Percentiles rank a stretch among this genome's conserved stretches.
These are phyloP conservation scores for Notolabrus celidotus DNA, from an alignment of 2,797 vertebrate genomes.

Conservation along the genomic window DNA sequence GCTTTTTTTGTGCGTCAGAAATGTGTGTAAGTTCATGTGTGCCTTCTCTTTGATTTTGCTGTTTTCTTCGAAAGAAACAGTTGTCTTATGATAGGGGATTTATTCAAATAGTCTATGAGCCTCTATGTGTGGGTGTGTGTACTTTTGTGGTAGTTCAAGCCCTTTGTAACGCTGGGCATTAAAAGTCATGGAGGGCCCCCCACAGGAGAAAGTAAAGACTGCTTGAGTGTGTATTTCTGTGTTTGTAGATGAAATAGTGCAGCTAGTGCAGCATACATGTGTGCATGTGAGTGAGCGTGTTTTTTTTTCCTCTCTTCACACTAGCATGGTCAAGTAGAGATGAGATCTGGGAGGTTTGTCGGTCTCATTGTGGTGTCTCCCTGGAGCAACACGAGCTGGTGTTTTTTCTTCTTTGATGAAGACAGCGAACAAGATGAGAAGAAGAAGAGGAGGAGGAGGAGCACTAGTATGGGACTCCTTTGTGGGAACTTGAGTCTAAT, in stretches of 20 bases:
- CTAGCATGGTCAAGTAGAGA: slow-evolving; percentile 59
- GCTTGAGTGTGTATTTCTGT: slow-evolving; percentile 4
- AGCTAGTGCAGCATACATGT: slow-evolving; percentile 10
- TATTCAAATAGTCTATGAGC: slow-evolving; percentile 4
- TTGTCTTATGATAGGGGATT: neutral
- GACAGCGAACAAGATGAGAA: slow-evolving; percentile 48
- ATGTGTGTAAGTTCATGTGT: neutral
- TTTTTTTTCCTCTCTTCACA: slow-evolving; percentile 11
- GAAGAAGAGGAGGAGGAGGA: slow-evolving; percentile 52
- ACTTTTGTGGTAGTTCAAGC: slow-evolving; percentile 14
- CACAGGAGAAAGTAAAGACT: slow-evolving; percentile 27
- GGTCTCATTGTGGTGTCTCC: slow-evolving; percentile 43
- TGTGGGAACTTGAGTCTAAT: slow-evolving; percentile 67
- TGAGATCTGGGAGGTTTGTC: slow-evolving; percentile 49
- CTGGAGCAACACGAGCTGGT: slow-evolving; percentile 32
- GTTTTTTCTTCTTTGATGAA: slow-evolving; percentile 68
- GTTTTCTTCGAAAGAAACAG: slow-evolving; percentile 24
- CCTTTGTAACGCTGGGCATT: slow-evolving; percentile 16
- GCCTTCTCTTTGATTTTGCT: slow-evolving; percentile 1
- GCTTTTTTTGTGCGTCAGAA: neutral
- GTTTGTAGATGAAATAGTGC: slow-evolving; percentile 9
- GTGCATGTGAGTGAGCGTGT: slow-evolving; percentile 16
- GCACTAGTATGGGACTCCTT: slow-evolving; percentile 63
- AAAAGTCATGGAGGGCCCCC: slow-evolving; percentile 37
- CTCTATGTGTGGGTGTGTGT: neutral